These are phyloP conservation scores for Brachymystax lenok DNA, from an alignment of 2,797 vertebrate species.

Conservation along the genomic window DNA sequence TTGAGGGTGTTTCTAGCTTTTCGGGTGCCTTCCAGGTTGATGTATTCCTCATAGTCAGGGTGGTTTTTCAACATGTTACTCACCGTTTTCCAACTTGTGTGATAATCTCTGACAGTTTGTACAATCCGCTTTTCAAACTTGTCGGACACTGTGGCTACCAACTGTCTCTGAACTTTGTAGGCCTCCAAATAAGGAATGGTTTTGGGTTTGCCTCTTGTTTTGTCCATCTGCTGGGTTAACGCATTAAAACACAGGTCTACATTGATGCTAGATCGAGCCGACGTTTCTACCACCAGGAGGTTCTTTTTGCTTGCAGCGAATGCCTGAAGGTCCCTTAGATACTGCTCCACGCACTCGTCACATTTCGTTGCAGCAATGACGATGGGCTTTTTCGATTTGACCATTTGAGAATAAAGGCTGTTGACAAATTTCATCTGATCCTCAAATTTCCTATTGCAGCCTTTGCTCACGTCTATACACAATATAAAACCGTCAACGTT, in stretches of 20 bases:
- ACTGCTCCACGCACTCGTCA: slow-evolving; percentile 96
- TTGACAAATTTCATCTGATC: slow-evolving; percentile 98
- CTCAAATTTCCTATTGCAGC: slow-evolving; percentile 96
- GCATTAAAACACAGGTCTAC: slow-evolving; percentile 93
- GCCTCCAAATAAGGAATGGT: slow-evolving; percentile 96
- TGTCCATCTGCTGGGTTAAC: slow-evolving; percentile 96
- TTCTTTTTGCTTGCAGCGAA: slow-evolving; percentile 98
- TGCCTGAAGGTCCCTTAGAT: slow-evolving; percentile 92
- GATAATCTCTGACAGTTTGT: slow-evolving; percentile 93
- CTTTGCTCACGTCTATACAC: slow-evolving; percentile 97
- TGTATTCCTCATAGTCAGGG: slow-evolving; percentile 93
- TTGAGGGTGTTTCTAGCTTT: slow-evolving; percentile 94
- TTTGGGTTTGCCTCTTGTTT: slow-evolving; percentile 95
- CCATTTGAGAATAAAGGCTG: slow-evolving; percentile 93
- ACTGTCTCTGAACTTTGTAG: slow-evolving; percentile 92
- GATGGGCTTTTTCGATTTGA: slow-evolving; percentile 95
- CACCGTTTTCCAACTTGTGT: slow-evolving; percentile 93
- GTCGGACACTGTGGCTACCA: slow-evolving; percentile 89
- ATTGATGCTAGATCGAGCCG: slow-evolving; percentile 89
- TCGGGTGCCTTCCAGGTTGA: slow-evolving; percentile 92
- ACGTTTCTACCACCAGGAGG: slow-evolving; percentile 92
- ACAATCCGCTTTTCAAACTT: slow-evolving; percentile 93
- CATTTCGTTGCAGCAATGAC: slow-evolving; percentile 97
- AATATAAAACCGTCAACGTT: slow-evolving; percentile 93
- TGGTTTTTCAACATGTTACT: slow-evolving; percentile 93